These are phyloP conservation scores for Leptosomus discolor DNA, from an alignment of 2,113 vertebrate genomes.

Conservation along the genomic window DNA sequence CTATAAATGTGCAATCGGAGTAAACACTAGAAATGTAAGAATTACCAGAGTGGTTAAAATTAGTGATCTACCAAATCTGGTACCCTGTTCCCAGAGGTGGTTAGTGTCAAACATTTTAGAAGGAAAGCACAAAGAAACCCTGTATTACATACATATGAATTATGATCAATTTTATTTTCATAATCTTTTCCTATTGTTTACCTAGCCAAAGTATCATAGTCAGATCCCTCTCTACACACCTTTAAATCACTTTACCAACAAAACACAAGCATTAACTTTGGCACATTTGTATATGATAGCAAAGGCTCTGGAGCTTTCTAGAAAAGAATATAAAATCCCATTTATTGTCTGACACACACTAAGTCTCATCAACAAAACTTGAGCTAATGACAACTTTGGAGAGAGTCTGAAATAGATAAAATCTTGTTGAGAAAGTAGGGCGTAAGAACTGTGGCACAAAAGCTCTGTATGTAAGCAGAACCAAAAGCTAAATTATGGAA, in stretches of 20 bases:
- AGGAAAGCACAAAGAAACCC: neutral
- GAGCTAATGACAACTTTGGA: neutral
- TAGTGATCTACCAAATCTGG: neutral
- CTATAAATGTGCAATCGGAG: neutral
- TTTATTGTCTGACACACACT: neutral
- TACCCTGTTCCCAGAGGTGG: neutral
- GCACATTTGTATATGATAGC: neutral
- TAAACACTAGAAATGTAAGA: neutral
- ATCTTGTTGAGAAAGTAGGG: neutral
- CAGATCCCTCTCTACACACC: neutral
- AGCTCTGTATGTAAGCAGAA: neutral
- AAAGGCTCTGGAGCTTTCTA: neutral
- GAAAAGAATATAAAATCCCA: neutral
- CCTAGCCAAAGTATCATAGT: neutral
- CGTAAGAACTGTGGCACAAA: neutral
- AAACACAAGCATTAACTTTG: neutral
- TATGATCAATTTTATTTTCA: neutral
- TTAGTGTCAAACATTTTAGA: neutral
- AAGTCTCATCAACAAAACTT: neutral
- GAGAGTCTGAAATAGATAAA: neutral
- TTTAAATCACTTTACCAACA: neutral
- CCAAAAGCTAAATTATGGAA: neutral
- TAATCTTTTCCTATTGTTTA: neutral
- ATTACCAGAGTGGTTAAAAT: neutral
- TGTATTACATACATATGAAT: neutral